These are phyloP conservation scores for Rhabdornis inornatus DNA, from an alignment of 2,113 vertebrate genomes.

Conservation along the genomic window DNA sequence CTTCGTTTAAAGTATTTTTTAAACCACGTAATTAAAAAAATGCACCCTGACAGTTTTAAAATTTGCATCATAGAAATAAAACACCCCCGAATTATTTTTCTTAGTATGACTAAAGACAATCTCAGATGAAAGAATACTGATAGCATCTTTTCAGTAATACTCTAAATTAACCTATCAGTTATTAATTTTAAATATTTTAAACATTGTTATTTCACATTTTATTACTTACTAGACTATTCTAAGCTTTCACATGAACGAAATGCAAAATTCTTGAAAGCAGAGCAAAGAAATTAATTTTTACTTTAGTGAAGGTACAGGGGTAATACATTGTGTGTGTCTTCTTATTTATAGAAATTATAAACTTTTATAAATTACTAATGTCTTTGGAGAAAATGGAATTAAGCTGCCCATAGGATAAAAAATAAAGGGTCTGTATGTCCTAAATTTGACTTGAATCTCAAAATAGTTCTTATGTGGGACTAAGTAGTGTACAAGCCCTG, in stretches of 20 bases:
- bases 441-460: not conserved
- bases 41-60: conserved; percentile 26
- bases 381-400: not conserved
- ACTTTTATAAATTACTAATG: not conserved
- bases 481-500: not conserved
- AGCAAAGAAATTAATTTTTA: conserved; percentile 14
- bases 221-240: not conserved
- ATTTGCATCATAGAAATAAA: conserved; percentile 18
- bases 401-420: not conserved
- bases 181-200: conserved; percentile 33
- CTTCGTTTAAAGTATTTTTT: conserved; percentile 28
- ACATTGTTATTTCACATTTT: not conserved
- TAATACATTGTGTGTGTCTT: not conserved
- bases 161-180: conserved; percentile 38
- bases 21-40: not conserved
- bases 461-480: not conserved
- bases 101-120: conserved; percentile 34
- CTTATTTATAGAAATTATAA: not conserved
- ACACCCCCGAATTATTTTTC: conserved; percentile 28
- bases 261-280: not conserved
- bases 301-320: not conserved
- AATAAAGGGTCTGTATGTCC: not conserved
- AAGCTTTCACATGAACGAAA: not conserved
- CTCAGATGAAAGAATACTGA: conserved; percentile 10
- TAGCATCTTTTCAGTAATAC: conserved; percentile 47